A percentile compares a stretch with the other conserved stretches of the same genome.
These are phyloP conservation scores for Cheilosia soror DNA, from an alignment of 2,888 invertebrate species.

Conservation along the genomic window DNA sequence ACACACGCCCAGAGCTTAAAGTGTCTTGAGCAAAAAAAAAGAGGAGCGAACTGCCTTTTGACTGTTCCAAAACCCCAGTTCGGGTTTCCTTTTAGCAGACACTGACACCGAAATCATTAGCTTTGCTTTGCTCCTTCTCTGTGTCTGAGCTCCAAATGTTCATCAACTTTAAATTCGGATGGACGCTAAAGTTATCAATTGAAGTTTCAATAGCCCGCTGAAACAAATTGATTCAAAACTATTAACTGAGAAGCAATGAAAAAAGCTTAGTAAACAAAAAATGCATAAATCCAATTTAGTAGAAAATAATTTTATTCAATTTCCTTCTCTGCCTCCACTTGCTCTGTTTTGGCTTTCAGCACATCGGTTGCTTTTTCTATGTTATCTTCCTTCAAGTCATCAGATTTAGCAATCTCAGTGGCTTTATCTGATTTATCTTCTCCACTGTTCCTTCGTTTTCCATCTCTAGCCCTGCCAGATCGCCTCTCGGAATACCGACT, in stretches of 20 bases:
- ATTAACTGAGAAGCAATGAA: neutral
- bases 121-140: too few species aligned
- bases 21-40: too few species aligned
- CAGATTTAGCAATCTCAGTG: neutral
- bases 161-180: too few species aligned
- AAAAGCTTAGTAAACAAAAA: neutral
- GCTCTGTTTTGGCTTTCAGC: slow-evolving; percentile 10
- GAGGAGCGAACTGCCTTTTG: too few species aligned
- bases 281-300: neutral
- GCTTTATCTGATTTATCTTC: slow-evolving; percentile 38
- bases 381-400: slow-evolving; percentile 17
- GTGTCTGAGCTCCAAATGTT: too few species aligned
- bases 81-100: too few species aligned
- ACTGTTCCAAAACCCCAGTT: too few species aligned
- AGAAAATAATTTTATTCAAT: slow-evolving; percentile 23
- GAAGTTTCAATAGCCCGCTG: too few species aligned
- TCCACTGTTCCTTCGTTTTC: slow-evolving; percentile 26
- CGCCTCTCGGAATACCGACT: slow-evolving; percentile 80
- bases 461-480: slow-evolving; percentile 76
- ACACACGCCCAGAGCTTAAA: too few species aligned
- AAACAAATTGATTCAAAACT: too few species aligned
- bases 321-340: slow-evolving; percentile 10
- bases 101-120: too few species aligned
- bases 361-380: slow-evolving; percentile 18
- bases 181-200: too few species aligned